Conservation (phyloP, 2,113 vertebrate species). For the Columba janthina region DNA sequence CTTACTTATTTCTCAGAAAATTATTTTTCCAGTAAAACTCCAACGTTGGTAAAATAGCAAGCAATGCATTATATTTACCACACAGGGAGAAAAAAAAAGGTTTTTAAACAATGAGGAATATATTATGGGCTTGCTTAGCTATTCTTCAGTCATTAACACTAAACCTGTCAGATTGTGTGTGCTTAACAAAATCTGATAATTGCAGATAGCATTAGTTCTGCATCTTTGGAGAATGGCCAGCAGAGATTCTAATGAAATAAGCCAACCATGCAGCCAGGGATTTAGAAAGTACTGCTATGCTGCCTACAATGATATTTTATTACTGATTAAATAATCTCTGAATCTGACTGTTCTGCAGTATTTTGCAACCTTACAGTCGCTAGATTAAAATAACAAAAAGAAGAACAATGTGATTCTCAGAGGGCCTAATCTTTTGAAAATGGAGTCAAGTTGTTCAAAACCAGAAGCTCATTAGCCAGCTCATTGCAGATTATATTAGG, state of each 20-base stretch:
- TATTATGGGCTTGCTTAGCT: neutral
- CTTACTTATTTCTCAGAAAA: neutral
- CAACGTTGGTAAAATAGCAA: neutral
- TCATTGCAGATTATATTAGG: neutral
- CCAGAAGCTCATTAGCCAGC: conserved; percentile 56
- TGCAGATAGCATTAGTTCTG: conserved; percentile 52
- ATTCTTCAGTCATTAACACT: conserved; percentile 47
- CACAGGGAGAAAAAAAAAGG: neutral
- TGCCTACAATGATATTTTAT: conserved; percentile 55
- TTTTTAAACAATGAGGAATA: neutral
- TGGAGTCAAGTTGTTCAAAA: conserved; percentile 65
- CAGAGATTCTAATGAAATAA: conserved; percentile 72
- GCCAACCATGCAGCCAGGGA: conserved; percentile 13
- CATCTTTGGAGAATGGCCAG: conserved; percentile 68
- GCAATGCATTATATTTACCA: neutral
- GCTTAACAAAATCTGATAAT: conserved; percentile 49
- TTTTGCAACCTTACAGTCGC: conserved; percentile 41
- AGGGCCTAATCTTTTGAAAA: conserved; percentile 56
- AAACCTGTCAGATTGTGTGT: conserved; percentile 20
- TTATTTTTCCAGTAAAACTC: neutral
- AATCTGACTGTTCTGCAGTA: conserved; percentile 48
- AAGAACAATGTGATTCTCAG: conserved; percentile 31
- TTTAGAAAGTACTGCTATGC: conserved; percentile 62
- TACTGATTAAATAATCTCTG: conserved; percentile 65
- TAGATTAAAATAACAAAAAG: conserved; percentile 31